Percentiles rank a stretch among this genome's conserved stretches.
Conservation (phyloP, 2,797 vertebrate species). For the Falco concolor region DNA sequence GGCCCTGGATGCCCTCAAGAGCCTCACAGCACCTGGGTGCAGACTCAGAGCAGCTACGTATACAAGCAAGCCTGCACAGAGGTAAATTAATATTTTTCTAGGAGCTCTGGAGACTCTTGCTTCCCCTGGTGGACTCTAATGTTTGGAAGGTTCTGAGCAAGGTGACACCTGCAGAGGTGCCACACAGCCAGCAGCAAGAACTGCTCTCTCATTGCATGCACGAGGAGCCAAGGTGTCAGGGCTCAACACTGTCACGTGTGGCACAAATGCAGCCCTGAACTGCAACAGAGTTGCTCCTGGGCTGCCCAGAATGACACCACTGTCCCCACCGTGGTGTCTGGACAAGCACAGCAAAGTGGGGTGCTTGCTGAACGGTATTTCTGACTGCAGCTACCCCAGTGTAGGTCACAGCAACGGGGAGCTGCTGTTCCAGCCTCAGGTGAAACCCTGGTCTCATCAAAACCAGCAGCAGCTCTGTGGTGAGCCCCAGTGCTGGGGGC, state of each 20-base stretch:
- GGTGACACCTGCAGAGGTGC: neutral
- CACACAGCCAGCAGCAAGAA: neutral
- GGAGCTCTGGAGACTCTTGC: neutral
- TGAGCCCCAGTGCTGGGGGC: neutral
- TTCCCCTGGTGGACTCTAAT: neutral
- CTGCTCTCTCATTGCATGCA: neutral
- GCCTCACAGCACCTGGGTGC: neutral
- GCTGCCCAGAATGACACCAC: neutral
- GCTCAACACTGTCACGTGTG: neutral
- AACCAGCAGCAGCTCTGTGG: neutral
- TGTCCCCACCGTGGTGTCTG: accelerated
- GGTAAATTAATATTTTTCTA: neutral
- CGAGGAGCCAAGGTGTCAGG: accelerated
- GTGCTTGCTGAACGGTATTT: neutral
- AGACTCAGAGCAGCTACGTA: neutral
- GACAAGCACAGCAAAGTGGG: neutral
- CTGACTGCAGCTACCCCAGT: neutral
- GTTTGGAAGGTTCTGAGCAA: neutral
- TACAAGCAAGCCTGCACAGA: neutral
- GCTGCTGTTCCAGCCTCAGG: neutral
- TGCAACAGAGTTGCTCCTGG: neutral
- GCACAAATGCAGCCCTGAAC: neutral
- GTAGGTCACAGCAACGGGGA: neutral
- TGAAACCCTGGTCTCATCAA: neutral
- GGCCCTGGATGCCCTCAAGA: neutral